Evolutionary conservation across 1,140 invertebrate genomes (phyloP).

Genomic region (Drosophila sp.): DNA sequence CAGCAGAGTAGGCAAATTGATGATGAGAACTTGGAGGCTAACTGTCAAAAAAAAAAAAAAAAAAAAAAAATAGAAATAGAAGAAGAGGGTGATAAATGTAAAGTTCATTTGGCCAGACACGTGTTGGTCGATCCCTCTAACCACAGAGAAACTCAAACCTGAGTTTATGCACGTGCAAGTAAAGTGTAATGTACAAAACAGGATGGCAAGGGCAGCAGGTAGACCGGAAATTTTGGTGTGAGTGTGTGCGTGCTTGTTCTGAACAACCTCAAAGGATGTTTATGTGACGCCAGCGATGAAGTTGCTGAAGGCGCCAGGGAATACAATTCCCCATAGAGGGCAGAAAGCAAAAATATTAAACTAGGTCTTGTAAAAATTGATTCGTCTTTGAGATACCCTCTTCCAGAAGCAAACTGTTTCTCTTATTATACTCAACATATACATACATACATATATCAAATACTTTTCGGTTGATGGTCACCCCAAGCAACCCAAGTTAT

Average conservation of each 20-base stretch:
- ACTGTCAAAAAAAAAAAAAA: too few species aligned
- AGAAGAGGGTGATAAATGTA: conserved; percentile 23
- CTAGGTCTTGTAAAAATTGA: not conserved
- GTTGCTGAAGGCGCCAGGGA: conserved; percentile 30
- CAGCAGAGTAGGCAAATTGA: conserved; percentile 19
- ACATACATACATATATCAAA: too few species aligned
- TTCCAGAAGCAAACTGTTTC: not conserved
- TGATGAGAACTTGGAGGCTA: conserved; percentile 28
- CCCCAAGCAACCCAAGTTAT: too few species aligned
- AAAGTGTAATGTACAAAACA: conserved; percentile 11
- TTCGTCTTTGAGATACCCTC: not conserved
- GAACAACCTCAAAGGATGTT: conserved; percentile 44
- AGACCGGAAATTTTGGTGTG: conserved; percentile 54
- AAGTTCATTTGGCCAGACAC: conserved; percentile 32
- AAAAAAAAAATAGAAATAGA: not conserved
- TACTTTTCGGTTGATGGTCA: too few species aligned
- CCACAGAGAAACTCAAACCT: conserved; percentile 14
- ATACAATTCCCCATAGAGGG: not conserved
- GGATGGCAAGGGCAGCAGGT: conserved; percentile 37
- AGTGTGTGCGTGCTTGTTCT: conserved; percentile 23
- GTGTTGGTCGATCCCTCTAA: conserved; percentile 18
- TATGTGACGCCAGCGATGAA: not conserved
- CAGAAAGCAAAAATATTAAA: not conserved
- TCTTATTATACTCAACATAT: too few species aligned
- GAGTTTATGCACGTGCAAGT: conserved; percentile 47